Percentiles rank a stretch among this genome's conserved stretches.
Evolutionary conservation across 2,113 vertebrate genomes (phyloP).

Genomic region (Dissostichus mawsoni): DNA sequence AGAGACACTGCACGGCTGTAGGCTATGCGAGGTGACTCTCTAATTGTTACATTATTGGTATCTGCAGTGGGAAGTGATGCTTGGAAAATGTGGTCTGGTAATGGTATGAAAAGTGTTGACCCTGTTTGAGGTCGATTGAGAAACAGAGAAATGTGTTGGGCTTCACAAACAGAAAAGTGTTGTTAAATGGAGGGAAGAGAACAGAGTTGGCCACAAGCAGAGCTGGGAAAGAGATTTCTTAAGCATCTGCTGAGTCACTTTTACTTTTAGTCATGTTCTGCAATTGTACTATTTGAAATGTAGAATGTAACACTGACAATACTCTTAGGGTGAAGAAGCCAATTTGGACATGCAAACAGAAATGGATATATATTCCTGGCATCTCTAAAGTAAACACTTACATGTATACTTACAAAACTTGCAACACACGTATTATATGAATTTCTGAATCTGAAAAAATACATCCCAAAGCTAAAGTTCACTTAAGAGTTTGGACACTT

Average conservation of each 20-base stretch:
- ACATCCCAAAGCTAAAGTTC: neutral
- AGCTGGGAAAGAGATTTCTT: neutral
- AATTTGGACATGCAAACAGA: too few relatives aligned
- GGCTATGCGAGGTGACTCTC: too few relatives aligned
- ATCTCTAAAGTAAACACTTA: neutral
- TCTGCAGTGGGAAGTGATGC: too few relatives aligned
- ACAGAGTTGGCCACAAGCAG: neutral
- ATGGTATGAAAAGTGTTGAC: too few relatives aligned
- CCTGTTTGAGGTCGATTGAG: too few relatives aligned
- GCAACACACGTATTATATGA: neutral
- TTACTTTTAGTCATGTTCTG: neutral
- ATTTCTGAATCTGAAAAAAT: conserved; percentile 1
- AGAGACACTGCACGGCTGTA: too few relatives aligned
- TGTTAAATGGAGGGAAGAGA: neutral
- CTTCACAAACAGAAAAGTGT: neutral
- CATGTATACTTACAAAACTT: too few relatives aligned
- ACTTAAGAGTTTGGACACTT: neutral
- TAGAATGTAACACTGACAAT: neutral
- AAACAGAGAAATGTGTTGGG: neutral
- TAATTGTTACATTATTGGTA: too few relatives aligned
- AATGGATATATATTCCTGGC: neutral
- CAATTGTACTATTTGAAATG: neutral
- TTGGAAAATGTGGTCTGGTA: too few relatives aligned
- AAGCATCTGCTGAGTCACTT: neutral
- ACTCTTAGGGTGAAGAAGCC: neutral